A percentile compares a stretch with the other conserved stretches of the same genome.
These are phyloP conservation scores for Drosophila aldrichi DNA, from an alignment of 2,888 invertebrate genomes.

Conservation along the genomic window DNA sequence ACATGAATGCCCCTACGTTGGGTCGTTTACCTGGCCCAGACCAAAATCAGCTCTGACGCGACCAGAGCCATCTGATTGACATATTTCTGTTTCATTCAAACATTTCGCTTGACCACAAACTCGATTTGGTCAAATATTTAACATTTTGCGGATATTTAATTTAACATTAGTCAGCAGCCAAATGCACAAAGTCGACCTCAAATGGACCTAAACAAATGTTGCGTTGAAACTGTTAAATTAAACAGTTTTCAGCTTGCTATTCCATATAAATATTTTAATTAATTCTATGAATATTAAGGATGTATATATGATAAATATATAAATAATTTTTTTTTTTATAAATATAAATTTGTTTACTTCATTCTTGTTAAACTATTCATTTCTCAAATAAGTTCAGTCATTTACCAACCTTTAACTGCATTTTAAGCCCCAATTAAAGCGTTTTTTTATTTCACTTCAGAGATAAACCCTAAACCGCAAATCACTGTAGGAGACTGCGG, in stretches of 20 bases:
- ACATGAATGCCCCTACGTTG: slow-evolving; percentile 30
- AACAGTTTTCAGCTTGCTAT: background rate
- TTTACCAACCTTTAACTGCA: background rate
- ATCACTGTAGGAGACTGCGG: background rate
- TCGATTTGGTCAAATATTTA: slow-evolving; percentile 41
- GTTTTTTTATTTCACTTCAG: background rate
- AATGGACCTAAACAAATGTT: slow-evolving; percentile 14
- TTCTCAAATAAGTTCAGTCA: background rate
- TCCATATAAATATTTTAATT: too few relatives aligned
- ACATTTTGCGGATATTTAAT: slow-evolving; percentile 15
- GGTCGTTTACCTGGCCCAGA: slow-evolving; percentile 21
- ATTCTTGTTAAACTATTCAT: too few relatives aligned
- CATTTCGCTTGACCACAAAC: slow-evolving; percentile 18
- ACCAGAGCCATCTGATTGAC: background rate
- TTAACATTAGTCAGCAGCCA: slow-evolving; percentile 7
- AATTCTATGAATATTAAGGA: too few relatives aligned
- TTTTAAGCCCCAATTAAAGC: background rate
- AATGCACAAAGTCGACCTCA: slow-evolving; percentile 20
- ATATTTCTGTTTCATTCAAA: background rate
- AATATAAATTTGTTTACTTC: too few relatives aligned
- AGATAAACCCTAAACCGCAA: background rate
- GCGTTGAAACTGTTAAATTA: background rate
- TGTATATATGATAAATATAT: too few relatives aligned
- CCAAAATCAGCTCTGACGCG: slow-evolving; percentile 6
- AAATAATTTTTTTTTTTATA: too few relatives aligned